Conservation (phyloP, 1,140 invertebrate species). For the Calliopsis andreniformis region DNA sequence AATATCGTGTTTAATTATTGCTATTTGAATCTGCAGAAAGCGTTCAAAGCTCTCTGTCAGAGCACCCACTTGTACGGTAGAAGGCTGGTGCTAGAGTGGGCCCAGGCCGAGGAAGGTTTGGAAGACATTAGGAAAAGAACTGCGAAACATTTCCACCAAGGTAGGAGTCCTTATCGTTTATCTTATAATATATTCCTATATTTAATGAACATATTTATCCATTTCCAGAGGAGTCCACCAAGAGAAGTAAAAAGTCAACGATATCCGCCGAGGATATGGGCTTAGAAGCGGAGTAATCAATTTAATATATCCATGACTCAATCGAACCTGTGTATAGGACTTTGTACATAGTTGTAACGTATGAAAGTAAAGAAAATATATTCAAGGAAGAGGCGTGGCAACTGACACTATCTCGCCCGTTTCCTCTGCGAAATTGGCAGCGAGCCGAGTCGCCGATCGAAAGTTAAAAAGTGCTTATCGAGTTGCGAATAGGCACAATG, state of each 20-base stretch:
- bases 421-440: conserved; percentile 33
- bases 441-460: conserved; percentile 8
- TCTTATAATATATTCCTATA: neutral
- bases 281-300: conserved; percentile 41
- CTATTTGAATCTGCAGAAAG: conserved; percentile 84
- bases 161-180: conserved; percentile 52
- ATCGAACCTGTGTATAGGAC: neutral
- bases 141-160: conserved; percentile 86
- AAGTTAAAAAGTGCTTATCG: conserved; percentile 28
- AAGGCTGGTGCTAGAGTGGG: conserved; percentile 98
- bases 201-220: neutral
- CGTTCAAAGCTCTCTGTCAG: conserved; percentile 95
- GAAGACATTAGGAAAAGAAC: conserved; percentile 92
- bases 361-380: neutral
- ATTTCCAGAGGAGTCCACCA: conserved; percentile 61
- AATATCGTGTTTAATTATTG: neutral
- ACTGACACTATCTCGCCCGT: neutral
- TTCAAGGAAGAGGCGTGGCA: neutral
- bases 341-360: conserved; percentile 3
- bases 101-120: conserved; percentile 90
- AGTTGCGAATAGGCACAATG: neutral
- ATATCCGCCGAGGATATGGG: conserved; percentile 67
- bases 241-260: conserved; percentile 67
- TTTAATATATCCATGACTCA: neutral
- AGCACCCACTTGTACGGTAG: conserved; percentile 99